Evolutionary conservation across 2,797 vertebrate genomes (phyloP), one percentile per base, ranked within the genome.

Genomic region (Microhierax caerulescens): DNA sequence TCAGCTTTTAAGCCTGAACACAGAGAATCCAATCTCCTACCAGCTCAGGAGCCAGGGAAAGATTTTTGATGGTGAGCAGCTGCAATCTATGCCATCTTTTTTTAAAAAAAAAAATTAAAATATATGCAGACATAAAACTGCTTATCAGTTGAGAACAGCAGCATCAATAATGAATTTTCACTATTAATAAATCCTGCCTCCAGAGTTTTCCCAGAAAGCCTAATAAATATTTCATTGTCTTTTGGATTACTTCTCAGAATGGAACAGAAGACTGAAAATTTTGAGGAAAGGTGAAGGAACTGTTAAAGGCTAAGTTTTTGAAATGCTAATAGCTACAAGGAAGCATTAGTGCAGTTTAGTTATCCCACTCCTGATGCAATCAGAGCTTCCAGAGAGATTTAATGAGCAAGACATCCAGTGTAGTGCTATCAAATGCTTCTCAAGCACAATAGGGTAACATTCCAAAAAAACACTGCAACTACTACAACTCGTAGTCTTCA

Each of bases 211-310:
- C 81, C 92, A 90, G 57, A 93, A 94, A 94, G 41, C 39, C 68
- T 91, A 88, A 85, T 92, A 96, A 90, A 93, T 93, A 91, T 91
- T 94, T 83, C 45, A 93, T 53, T n/a, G n/a, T n/a, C n/a, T n/a
- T n/a, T n/a, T n/a, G n/a, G n/a, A n/a, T n/a, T n/a, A n/a, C n/a
- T n/a, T n/a, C n/a, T n/a, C n/a, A n/a, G n/a, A n/a, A n/a, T n/a
- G n/a, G n/a, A n/a, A n/a, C n/a, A n/a, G n/a, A n/a, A n/a, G 19
- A 32, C 63, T 48, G 65, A 91, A 95, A 94, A 81, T 65, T 37
- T 64, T 67, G 65, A 85, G 57, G 30, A 96, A 65, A 92, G 24
- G 39, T 7, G 5, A 81, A 93, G 48, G 37, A 92, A n/a, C 32
- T 57, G 14, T 70, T 85, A 59, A 85, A 95, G 37, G 47, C 3